These are phyloP conservation scores for Smittia aterrima DNA, from an alignment of 2,888 invertebrate species.

Conservation along the genomic window DNA sequence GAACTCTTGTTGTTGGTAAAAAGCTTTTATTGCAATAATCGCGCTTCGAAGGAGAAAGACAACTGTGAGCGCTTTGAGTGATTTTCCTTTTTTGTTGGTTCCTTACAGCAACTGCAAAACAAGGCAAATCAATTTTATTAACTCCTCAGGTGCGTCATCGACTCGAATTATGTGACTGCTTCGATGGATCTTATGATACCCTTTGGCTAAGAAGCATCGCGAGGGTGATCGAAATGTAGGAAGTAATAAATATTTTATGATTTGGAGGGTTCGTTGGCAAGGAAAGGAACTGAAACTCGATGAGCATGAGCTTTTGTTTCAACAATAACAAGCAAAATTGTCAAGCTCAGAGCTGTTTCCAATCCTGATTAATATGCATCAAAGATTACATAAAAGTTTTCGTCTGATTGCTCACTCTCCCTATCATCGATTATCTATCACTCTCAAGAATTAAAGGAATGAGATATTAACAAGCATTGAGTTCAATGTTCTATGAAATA, in stretches of 20 bases:
- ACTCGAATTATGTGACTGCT: no score
- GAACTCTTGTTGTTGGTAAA: no score
- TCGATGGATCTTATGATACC: slow-evolving; percentile 3
- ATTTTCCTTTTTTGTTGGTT: no score
- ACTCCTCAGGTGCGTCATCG: no score
- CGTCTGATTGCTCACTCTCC: neutral
- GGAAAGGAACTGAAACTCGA: neutral
- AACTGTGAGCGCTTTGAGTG: no score
- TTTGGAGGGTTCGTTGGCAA: neutral
- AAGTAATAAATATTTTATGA: slow-evolving; percentile 28
- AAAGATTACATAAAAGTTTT: neutral
- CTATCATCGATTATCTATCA: neutral
- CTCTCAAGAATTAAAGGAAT: neutral
- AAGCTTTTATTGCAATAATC: no score
- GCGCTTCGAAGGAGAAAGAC: no score
- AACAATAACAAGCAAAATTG: no score
- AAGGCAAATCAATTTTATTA: no score
- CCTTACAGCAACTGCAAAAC: no score
- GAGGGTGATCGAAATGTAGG: slow-evolving; percentile 15
- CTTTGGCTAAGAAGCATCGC: slow-evolving; percentile 29
- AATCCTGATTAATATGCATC: no score
- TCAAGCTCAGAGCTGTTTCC: no score
- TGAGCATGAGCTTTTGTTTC: neutral
- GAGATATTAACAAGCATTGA: slow-evolving; percentile 33
- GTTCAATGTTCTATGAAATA: slow-evolving; percentile 39